Conservation (phyloP, 2,888 invertebrate genomes). For the Nephrotoma guestfalica region DNA sequence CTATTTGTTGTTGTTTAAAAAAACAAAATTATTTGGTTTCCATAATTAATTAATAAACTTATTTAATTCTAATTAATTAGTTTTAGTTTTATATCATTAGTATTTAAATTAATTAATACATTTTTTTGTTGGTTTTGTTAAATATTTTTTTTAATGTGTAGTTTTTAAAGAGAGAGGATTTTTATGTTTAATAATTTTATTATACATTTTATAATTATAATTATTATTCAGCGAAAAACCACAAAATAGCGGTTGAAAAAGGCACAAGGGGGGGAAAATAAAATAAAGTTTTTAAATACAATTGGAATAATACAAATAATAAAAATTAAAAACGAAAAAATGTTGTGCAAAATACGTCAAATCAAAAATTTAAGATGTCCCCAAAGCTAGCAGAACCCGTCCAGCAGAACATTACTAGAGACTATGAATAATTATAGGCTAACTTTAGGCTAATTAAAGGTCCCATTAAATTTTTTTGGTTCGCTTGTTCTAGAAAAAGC, state of each 20-base stretch:
- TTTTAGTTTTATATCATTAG: background rate
- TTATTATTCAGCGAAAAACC: background rate
- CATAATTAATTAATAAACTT: background rate
- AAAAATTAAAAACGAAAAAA: too few relatives aligned
- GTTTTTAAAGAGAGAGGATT: background rate
- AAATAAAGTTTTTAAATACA: background rate
- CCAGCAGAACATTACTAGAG: too few relatives aligned
- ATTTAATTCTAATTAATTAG: background rate
- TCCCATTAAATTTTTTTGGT: too few relatives aligned
- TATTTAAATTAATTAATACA: background rate
- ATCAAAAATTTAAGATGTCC: too few relatives aligned
- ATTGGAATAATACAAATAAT: background rate
- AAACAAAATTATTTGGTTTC: background rate
- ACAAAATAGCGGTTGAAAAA: slow-evolving; percentile 6
- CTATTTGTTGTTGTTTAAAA: background rate
- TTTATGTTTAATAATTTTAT: background rate
- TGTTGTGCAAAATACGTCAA: too few relatives aligned
- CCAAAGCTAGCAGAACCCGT: too few relatives aligned
- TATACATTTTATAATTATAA: background rate
- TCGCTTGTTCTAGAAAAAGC: too few relatives aligned
- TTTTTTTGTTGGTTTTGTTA: background rate
- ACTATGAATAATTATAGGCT: too few relatives aligned
- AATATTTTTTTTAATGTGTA: background rate
- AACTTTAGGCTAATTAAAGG: too few relatives aligned
- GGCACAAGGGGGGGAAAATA: slow-evolving; percentile 2